Evolutionary conservation across 53 echinoderm and acorn worm genomes (phyloP).

Genomic region (Paracentrotus lividus): DNA sequence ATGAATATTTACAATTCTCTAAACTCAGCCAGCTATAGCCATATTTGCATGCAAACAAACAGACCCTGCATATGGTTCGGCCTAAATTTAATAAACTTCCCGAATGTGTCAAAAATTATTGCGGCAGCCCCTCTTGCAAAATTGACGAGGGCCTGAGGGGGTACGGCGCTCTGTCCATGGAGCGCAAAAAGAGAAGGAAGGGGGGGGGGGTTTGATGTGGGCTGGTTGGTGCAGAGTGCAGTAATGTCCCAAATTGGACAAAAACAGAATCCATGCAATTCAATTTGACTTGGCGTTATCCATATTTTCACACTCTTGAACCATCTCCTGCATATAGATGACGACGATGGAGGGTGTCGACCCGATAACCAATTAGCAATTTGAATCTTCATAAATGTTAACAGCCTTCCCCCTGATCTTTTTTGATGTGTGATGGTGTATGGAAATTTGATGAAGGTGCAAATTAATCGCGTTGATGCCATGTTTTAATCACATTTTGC

Average conservation of each 20-base stretch:
- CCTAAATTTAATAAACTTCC: conserved; percentile 82
- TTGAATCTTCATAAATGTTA: conserved; percentile 66
- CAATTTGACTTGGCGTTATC: conserved; percentile 52
- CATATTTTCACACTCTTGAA: conserved; percentile 15
- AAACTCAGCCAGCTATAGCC: conserved; percentile 77
- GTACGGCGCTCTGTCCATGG: background rate
- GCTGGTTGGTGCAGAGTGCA: conserved; percentile 38
- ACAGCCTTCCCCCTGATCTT: conserved; percentile 9
- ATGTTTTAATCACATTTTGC: conserved; percentile 63
- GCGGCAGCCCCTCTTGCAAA: conserved; percentile 66
- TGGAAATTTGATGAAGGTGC: conserved; percentile 59
- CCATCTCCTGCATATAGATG: conserved; percentile 65
- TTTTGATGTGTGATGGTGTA: conserved; percentile 9
- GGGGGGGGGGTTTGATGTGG: conserved; percentile 24
- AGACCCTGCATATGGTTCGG: conserved; percentile 59
- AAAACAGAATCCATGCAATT: conserved; percentile 43
- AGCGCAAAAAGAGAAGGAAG: background rate
- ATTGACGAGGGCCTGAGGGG: conserved; percentile 63
- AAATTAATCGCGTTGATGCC: conserved; percentile 63
- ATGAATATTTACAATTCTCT: conserved; percentile 89
- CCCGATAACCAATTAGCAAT: conserved; percentile 49
- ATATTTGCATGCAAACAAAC: conserved; percentile 86
- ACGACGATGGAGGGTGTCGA: conserved; percentile 3
- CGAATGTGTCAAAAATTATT: conserved; percentile 81
- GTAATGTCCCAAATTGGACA: conserved; percentile 57